These are phyloP conservation scores for Apteryx owenii DNA, from an alignment of 2,113 vertebrate genomes.

Conservation along the genomic window DNA sequence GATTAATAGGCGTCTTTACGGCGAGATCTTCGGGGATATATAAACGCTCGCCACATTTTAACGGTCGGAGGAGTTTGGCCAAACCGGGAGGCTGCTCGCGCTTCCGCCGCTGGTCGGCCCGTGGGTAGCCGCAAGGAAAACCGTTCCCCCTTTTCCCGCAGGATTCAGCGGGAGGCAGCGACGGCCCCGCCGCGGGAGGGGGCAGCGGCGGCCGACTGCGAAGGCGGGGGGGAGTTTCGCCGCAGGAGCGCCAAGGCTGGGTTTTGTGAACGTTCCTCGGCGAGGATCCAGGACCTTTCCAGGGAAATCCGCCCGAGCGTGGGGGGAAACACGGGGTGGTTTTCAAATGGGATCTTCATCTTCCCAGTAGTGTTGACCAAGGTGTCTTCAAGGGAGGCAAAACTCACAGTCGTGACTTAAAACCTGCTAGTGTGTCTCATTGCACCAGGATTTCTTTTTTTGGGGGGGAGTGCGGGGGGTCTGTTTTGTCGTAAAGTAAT, in stretches of 20 bases:
- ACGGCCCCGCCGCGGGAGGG: too few species aligned
- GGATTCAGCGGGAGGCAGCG: too few species aligned
- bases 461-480: too few species aligned
- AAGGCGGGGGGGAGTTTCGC: not conserved
- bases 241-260: not conserved
- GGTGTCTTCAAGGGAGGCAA: not conserved
- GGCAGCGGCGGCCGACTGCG: too few species aligned
- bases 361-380: not conserved
- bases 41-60: fast-evolving
- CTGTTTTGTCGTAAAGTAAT: not conserved
- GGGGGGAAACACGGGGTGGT: not conserved
- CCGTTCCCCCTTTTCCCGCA: too few species aligned
- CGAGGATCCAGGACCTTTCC: not conserved
- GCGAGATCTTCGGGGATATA: not conserved
- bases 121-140: not conserved
- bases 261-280: too few species aligned
- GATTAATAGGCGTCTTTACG: not conserved
- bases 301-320: not conserved
- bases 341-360: not conserved
- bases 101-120: fast-evolving
- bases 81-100: fast-evolving
- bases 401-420: not conserved
- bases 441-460: not conserved
- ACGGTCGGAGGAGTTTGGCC: not conserved
- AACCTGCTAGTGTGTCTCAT: not conserved